Evolutionary conservation across 37 sponge, comb jelly and placozoan genomes (phyloP), one percentile per base, ranked within the genome.

Genomic region (Theonella swinhoei): DNA sequence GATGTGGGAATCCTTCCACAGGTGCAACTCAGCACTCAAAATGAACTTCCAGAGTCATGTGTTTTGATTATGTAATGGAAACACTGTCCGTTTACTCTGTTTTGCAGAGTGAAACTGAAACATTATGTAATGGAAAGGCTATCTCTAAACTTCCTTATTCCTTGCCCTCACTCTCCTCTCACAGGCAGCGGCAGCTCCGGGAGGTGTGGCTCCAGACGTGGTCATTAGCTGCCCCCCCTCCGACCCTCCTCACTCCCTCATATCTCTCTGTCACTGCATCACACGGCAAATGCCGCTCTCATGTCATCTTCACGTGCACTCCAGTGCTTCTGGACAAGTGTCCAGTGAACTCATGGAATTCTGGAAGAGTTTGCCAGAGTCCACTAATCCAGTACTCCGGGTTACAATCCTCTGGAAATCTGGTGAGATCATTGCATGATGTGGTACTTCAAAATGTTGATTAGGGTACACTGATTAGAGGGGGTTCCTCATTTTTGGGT

Each of bases 371-470:
- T 0, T 79, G n/a, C 76, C 43, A 1, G 7, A 26, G 1, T 30
- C 66, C 36, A 47, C 29, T 30, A 1, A 62, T 1, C 90, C 89
- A 19, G 26, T 39, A 3, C 80, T 93, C 19, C 83, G 32, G 32
- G 8, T 93, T 19, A 87, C 87, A 3, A 41, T 93, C 1, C 74
- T 93, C 29, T 93, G 94, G 94, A 93, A 93, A 41, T 80, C 82
- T 85, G 87, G 94, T 93, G 68, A 36, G 85, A n/a, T n/a, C n/a
- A 23, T 26, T 8, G 25, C 4, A 20, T 71, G 42, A 24, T 67
- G 11, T 34, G 30, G 11, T 20, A 3, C 11, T 67, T 9, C 11
- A 26, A 26, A 3, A 9, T 8, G 25, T 8, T 64, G 29, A 2
- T 3, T 30, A 64, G 25, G 65, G 4, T 29, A 9, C 29, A 64